phyloP scores from a whole-genome alignment of 2,888 invertebrate genomes.

The Campoletis raptor region DNA sequence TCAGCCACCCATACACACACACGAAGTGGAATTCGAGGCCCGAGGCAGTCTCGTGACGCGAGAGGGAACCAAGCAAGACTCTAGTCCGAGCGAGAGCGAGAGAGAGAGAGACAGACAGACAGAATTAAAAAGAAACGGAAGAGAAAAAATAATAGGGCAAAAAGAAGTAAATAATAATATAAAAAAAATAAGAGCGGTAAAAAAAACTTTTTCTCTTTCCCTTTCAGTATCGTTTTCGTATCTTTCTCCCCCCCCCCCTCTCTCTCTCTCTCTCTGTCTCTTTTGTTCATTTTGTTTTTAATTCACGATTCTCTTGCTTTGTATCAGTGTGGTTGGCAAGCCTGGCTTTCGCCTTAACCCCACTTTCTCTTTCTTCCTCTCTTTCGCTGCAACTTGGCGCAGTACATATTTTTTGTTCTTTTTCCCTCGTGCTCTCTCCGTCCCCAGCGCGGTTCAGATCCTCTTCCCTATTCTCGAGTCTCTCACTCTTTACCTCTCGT shows the following conservation, averaged over 20 bases:
- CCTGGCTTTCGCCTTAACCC: conserved; percentile 9
- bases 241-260: background rate
- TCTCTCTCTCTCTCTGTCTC: conserved; percentile 16
- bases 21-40: conserved; percentile 45
- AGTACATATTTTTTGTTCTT: background rate
- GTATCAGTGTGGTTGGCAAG: conserved; percentile 16
- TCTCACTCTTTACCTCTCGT: background rate
- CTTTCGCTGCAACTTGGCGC: background rate
- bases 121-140: conserved; percentile 9
- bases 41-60: conserved; percentile 42
- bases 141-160: background rate
- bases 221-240: conserved; percentile 22
- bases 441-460: background rate
- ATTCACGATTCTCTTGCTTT: conserved; percentile 17
- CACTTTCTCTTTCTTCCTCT: background rate
- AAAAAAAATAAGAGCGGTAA: background rate
- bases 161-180: conserved; percentile 11
- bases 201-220: conserved; percentile 39
- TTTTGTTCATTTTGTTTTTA: background rate
- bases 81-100: conserved; percentile 22
- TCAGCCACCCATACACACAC: background rate
- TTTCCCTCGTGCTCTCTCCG: background rate
- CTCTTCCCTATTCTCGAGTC: background rate
- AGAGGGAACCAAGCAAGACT: conserved; percentile 50
- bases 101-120: conserved; percentile 6